phyloP scores from a whole-genome alignment of 2,797 vertebrate species.

The Manis javanica region DNA sequence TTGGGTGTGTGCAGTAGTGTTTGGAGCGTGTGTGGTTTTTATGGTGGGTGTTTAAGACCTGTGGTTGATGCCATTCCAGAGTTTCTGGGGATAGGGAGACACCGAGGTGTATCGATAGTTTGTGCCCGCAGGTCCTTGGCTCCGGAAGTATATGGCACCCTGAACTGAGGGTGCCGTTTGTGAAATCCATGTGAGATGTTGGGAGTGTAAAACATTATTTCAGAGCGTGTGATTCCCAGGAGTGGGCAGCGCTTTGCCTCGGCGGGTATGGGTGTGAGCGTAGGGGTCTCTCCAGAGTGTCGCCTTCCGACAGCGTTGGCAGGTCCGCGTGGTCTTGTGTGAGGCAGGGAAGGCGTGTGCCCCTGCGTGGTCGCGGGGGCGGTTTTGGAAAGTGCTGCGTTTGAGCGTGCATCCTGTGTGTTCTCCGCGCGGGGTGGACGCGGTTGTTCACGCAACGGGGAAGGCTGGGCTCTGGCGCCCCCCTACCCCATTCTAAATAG shows the following conservation, averaged over 20 bases:
- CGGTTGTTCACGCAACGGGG: neutral
- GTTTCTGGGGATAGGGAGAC: neutral
- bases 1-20: slow-evolving; percentile 75
- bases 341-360: slow-evolving; percentile 71
- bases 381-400: slow-evolving; percentile 70
- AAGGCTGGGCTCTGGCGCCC: neutral
- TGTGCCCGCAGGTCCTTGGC: neutral
- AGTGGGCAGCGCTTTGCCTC: neutral
- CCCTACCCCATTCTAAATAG: neutral
- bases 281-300: neutral
- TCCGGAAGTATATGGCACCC: neutral
- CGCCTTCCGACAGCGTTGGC: slow-evolving; percentile 24
- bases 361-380: slow-evolving; percentile 67
- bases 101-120: neutral
- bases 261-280: neutral
- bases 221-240: slow-evolving; percentile 28
- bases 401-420: slow-evolving; percentile 67
- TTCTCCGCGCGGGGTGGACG: neutral
- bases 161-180: slow-evolving; percentile 37
- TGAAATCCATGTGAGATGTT: slow-evolving; percentile 55
- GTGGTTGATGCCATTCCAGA: slow-evolving; percentile 50
- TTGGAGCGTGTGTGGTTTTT: slow-evolving; percentile 65
- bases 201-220: slow-evolving; percentile 30
- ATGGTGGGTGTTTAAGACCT: slow-evolving; percentile 60
- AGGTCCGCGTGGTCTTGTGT: slow-evolving; percentile 23